Evolutionary conservation across 2,797 vertebrate species (phyloP).

Genomic region (Alauda arvensis): DNA sequence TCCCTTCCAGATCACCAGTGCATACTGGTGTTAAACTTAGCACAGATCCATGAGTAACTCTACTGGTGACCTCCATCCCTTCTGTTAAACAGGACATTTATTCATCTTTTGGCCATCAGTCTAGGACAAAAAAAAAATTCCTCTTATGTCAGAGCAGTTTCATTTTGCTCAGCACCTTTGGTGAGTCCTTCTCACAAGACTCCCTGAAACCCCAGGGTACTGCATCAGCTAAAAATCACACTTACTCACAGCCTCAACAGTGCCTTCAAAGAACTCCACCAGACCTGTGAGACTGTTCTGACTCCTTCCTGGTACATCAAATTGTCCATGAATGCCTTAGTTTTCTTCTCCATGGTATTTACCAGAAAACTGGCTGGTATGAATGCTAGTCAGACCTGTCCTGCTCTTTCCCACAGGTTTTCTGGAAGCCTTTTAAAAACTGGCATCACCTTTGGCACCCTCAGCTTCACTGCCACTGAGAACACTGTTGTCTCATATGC

Average conservation of each 20-base stretch:
- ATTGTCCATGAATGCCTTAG: background rate
- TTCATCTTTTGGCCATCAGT: background rate
- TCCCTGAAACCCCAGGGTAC: background rate
- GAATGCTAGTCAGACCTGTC: background rate
- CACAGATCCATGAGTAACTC: background rate
- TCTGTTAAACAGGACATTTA: background rate
- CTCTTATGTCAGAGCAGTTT: slow-evolving; percentile 24
- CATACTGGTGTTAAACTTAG: background rate
- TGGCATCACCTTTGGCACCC: background rate
- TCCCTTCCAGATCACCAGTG: background rate
- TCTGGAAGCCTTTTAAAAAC: background rate
- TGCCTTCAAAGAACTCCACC: background rate
- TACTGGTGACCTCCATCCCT: background rate
- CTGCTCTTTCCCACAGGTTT: background rate
- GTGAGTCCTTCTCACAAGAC: background rate
- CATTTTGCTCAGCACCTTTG: slow-evolving; percentile 19
- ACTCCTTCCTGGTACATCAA: background rate
- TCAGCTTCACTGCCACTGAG: background rate
- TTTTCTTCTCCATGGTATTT: background rate
- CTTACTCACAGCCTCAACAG: background rate
- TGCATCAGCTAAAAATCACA: background rate
- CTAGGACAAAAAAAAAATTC: background rate
- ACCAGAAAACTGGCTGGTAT: background rate
- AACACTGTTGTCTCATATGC: background rate
- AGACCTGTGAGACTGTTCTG: background rate